Percentiles rank a stretch among this genome's conserved stretches.
These are phyloP conservation scores for Acronicta psi DNA, from an alignment of 2,888 invertebrate species.

Conservation along the genomic window DNA sequence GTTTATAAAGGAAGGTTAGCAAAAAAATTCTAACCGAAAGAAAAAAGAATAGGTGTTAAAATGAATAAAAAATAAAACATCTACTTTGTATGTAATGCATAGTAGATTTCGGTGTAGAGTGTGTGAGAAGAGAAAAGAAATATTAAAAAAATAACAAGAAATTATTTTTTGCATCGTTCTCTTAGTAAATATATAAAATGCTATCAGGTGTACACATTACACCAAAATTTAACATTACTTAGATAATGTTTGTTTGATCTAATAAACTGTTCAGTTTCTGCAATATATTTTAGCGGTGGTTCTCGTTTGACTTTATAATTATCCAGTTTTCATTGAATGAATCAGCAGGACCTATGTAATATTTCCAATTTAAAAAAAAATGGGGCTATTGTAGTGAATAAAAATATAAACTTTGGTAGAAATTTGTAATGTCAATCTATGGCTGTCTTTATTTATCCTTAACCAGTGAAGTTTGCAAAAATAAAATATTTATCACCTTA, in stretches of 20 bases:
- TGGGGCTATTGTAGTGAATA: too few relatives aligned
- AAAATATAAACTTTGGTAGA: too few relatives aligned
- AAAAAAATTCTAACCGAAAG: conserved; percentile 33
- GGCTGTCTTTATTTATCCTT: too few relatives aligned
- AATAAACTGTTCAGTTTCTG: neutral
- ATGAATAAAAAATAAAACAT: conserved; percentile 49
- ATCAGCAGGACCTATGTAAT: too few relatives aligned
- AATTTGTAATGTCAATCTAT: too few relatives aligned
- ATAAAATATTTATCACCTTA: too few relatives aligned
- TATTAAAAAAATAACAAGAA: neutral
- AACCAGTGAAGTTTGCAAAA: too few relatives aligned
- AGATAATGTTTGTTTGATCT: neutral
- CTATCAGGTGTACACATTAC: conserved; percentile 23
- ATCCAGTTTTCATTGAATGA: too few relatives aligned
- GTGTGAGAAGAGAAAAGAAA: conserved; percentile 5
- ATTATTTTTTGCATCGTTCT: conserved; percentile 7
- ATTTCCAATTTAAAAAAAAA: too few relatives aligned
- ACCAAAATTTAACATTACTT: conserved; percentile 23
- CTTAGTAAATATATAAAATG: conserved; percentile 11
- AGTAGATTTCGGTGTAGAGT: conserved; percentile 16
- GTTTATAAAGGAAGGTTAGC: conserved; percentile 39
- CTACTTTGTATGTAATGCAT: conserved; percentile 30
- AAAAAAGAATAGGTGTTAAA: conserved; percentile 37
- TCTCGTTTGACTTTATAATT: too few relatives aligned
- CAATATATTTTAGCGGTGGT: too few relatives aligned